Evolutionary conservation across 1,140 invertebrate genomes (phyloP).

Genomic region (Papilio polyxenes): DNA sequence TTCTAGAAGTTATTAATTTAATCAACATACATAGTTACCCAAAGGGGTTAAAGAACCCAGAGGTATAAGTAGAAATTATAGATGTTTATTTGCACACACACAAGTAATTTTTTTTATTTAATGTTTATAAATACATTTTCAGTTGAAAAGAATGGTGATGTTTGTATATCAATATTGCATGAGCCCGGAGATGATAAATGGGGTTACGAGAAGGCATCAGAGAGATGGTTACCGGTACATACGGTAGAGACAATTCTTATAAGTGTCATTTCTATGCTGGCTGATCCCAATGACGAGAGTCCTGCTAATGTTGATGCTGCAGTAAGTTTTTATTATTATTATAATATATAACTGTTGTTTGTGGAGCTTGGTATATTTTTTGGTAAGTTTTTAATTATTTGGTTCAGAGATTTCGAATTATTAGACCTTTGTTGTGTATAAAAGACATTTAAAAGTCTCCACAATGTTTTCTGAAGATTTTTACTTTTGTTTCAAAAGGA

Average conservation of each 20-base stretch:
- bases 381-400: constrained; percentile 25
- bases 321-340: constrained; percentile 83
- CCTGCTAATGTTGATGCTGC: constrained; percentile 99
- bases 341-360: constrained; percentile 1
- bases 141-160: constrained; percentile 99
- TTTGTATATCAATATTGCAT: constrained; percentile 99
- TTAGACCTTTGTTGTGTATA: not conserved
- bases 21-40: too few relatives aligned
- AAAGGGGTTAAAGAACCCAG: too few relatives aligned
- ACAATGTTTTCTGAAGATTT: not conserved
- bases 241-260: constrained; percentile 99
- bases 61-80: too few relatives aligned
- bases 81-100: too few relatives aligned
- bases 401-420: not conserved
- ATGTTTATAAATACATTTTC: constrained; percentile 54
- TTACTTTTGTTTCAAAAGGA: not conserved
- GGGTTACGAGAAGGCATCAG: constrained; percentile 99
- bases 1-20: too few relatives aligned
- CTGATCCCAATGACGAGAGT: constrained; percentile 99
- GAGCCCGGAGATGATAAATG: constrained; percentile 99
- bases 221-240: constrained; percentile 99
- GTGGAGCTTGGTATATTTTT: not conserved
- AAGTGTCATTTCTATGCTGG: constrained; percentile 99
- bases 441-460: not conserved
- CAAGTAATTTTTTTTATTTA: not conserved